Percentiles rank a stretch among this genome's conserved stretches.
phyloP scores from a whole-genome alignment of 2,797 vertebrate genomes.

The Cuniculus paca region DNA sequence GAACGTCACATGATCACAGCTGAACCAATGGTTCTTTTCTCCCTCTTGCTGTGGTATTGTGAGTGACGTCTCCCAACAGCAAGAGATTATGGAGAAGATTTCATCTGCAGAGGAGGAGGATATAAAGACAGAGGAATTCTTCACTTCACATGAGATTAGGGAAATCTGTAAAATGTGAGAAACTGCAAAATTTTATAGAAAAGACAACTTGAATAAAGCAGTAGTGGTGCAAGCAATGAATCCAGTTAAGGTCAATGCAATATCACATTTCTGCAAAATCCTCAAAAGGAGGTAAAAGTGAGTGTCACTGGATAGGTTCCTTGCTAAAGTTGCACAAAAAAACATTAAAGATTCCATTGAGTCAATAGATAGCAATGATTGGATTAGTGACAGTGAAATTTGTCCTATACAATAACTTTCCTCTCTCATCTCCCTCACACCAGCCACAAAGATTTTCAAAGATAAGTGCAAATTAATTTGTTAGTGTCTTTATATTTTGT shows the following conservation, averaged over 20 bases:
- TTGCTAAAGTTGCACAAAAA: not conserved
- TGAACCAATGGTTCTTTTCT: not conserved
- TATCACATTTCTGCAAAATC: not conserved
- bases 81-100: not conserved
- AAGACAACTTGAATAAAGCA: not conserved
- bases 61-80: not conserved
- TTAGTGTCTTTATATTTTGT: not conserved
- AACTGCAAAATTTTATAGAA: too few species aligned
- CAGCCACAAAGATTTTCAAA: not conserved
- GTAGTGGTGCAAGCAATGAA: not conserved
- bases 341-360: not conserved
- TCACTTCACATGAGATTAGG: not conserved
- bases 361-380: not conserved
- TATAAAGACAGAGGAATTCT: not conserved
- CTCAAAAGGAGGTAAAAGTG: not conserved
- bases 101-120: not conserved
- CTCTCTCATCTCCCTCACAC: not conserved
- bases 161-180: not conserved
- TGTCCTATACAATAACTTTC: not conserved
- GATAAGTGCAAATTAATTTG: not conserved
- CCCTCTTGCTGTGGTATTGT: not conserved
- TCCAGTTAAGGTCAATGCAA: not conserved
- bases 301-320: not conserved
- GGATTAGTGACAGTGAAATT: not conserved
- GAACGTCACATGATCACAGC: not conserved